Percentiles rank a stretch among this genome's conserved stretches.
phyloP scores from a whole-genome alignment of 2,797 vertebrate genomes.

The Platalea minor region DNA sequence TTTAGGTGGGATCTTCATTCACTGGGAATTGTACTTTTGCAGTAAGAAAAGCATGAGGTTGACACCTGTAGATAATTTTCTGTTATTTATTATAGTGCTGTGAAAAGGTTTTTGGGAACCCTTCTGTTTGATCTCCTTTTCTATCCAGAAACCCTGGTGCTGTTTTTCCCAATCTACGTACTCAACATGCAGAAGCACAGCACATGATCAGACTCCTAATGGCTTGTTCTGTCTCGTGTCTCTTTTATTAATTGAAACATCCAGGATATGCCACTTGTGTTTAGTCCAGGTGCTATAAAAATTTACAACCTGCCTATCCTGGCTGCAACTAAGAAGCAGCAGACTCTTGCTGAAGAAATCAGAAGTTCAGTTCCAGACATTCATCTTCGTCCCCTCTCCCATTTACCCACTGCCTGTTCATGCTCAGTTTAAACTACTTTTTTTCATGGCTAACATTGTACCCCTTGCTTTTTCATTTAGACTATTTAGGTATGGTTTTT shows the following conservation, averaged over 20 bases:
- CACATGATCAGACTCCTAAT: fast-evolving
- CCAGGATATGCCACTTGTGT: neutral
- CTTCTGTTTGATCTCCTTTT: neutral
- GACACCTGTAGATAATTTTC: neutral
- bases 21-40: neutral
- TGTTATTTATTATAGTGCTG: neutral
- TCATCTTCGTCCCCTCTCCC: fast-evolving
- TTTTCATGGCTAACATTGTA: neutral
- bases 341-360: neutral
- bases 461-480: neutral
- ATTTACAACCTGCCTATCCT: fast-evolving
- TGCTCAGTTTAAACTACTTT: neutral
- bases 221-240: neutral
- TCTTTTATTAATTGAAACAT: neutral
- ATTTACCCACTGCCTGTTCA: neutral
- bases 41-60: neutral
- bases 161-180: neutral
- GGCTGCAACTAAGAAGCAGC: neutral
- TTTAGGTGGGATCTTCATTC: neutral
- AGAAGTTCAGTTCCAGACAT: neutral
- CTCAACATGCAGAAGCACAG: neutral
- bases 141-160: neutral
- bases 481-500: neutral
- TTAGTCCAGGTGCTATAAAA: neutral
- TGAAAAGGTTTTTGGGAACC: neutral